Percentiles rank a stretch among this genome's conserved stretches.
phyloP scores from a whole-genome alignment of 2,113 vertebrate species.

The Miniopterus natalensis region DNA sequence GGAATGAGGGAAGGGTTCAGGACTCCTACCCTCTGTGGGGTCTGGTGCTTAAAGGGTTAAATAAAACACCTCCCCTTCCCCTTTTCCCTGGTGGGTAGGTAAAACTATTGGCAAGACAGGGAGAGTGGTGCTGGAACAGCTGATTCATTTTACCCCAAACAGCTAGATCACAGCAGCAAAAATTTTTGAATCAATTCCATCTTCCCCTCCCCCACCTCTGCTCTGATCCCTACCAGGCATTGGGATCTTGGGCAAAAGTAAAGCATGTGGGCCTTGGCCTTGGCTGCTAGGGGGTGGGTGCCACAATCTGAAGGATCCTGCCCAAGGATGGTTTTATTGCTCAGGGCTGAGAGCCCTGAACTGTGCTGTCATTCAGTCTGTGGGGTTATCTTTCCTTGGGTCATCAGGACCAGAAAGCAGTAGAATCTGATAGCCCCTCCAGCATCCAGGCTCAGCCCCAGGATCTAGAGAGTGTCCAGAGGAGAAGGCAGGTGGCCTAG shows the following conservation, averaged over 20 bases:
- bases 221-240: background rate
- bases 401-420: background rate
- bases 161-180: constrained; percentile 45
- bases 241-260: background rate
- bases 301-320: background rate
- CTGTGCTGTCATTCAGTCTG: background rate
- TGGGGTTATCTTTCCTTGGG: background rate
- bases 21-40: background rate
- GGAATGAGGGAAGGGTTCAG: background rate
- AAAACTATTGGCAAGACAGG: constrained; percentile 11
- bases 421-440: background rate
- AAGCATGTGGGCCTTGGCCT: background rate
- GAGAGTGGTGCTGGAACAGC: background rate
- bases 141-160: constrained; percentile 38
- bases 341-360: background rate
- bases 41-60: constrained; percentile 27
- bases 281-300: background rate
- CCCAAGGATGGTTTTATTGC: background rate
- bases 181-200: constrained; percentile 12
- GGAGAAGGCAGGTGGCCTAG: background rate
- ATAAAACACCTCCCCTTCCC: background rate
- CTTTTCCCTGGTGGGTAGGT: background rate
- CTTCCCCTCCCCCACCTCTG: background rate
- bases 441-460: background rate
- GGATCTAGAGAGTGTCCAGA: background rate